Evolutionary conservation across 53 echinoderm and acorn worm genomes (phyloP), one percentile per base, ranked within the genome.

Genomic region (Echinarachnius parma): DNA sequence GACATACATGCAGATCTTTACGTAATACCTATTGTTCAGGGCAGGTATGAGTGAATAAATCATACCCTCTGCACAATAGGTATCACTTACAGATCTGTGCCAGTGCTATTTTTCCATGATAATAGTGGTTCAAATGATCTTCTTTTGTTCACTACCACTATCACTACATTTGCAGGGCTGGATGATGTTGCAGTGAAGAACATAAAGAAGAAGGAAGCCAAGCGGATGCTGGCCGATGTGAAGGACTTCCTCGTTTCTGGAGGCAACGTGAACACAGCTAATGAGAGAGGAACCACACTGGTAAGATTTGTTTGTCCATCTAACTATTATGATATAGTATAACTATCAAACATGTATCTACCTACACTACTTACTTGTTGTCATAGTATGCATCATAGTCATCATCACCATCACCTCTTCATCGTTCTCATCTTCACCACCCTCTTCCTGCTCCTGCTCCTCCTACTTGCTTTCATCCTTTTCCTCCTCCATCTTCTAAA

Each of bases 171-270:
- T 39, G 7, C 2, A 96, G 98, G 92, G 22, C 74, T 84, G 49
- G 88, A 91, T 30, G 65, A 74, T 64, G 64, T 57, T 2, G 80
- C 76, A 28, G 48, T 96, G 22, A 86, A 54, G 34, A 81, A 88
- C 45, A 75, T 96, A 24, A 91, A 84, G 67, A 78, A 88, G 19
- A 80, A 81, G 16, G 87, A 88, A 21, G 91, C 85, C 1, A 72
- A 88, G 34, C 63, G 77, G 60, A 96, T 96, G 98, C 59, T 91
- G 39, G 75, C 85, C 2, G 98, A 96, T 48, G 85, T 96, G 59
- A 88, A 88, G 35, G 87, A 96, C 46, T 96, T 96, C 52, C 30
- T 96, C 19, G 53, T 56, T 7, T 75, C 76, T 4, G 84, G 88
- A 31, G 98, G 98, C 21, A 76, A 92, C 27, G 77, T 91, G 30